A percentile compares a stretch with the other conserved stretches of the same genome.
phyloP scores from a whole-genome alignment of 2,888 invertebrate genomes.

The Ashinkailepas kermadecensis region DNA sequence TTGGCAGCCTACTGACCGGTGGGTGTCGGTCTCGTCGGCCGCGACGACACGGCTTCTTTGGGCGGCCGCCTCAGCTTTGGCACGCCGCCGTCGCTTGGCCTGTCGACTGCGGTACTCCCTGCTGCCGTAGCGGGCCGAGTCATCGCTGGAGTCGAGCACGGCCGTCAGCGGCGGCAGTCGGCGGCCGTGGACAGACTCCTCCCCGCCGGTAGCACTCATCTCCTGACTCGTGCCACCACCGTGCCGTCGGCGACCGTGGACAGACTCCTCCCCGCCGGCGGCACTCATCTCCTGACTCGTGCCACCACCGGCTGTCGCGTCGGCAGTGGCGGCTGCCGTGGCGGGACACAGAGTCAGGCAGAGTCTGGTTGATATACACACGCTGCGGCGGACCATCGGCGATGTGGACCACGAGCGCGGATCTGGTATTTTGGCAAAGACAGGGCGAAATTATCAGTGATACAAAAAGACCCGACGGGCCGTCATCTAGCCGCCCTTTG shows the following conservation, averaged over 20 bases:
- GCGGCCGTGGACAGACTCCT: background rate
- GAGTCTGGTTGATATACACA: too few species aligned
- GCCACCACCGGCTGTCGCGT: too few species aligned
- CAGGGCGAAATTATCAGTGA: too few species aligned
- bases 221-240: too few species aligned
- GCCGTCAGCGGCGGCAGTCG: constrained; percentile 6
- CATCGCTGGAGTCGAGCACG: constrained; percentile 1
- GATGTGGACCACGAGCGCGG: too few species aligned
- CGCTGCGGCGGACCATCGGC: too few species aligned
- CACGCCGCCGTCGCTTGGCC: constrained; percentile 2
- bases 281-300: background rate
- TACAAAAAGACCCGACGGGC: too few species aligned
- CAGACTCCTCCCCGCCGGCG: background rate
- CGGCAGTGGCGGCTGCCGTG: too few species aligned
- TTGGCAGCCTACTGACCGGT: background rate
- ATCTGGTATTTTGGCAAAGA: too few species aligned
- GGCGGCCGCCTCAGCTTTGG: background rate
- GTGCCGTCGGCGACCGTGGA: too few species aligned
- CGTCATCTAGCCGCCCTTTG: too few species aligned
- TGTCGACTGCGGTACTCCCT: constrained; percentile 8
- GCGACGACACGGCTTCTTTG: background rate
- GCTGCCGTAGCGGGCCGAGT: constrained; percentile 1
- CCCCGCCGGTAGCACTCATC: background rate
- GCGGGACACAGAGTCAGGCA: too few species aligned
- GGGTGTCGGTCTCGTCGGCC: background rate